These are phyloP conservation scores for Drosophila kanapiae DNA, from an alignment of 1,140 invertebrate genomes.

Conservation along the genomic window DNA sequence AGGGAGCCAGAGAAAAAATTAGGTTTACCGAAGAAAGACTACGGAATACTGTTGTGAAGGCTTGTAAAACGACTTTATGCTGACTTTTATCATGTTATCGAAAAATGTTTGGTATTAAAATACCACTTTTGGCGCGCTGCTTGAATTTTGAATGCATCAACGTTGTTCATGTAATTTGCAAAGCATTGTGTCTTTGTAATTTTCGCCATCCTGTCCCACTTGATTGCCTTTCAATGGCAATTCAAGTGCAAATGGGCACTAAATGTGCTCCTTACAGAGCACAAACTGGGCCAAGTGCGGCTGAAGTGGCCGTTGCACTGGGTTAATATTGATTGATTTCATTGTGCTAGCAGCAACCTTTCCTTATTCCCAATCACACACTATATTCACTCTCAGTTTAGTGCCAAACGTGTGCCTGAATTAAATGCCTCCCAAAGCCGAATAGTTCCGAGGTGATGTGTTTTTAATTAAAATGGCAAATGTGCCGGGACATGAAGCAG, in stretches of 20 bases:
- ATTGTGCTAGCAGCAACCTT: conserved; percentile 2
- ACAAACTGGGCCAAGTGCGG: conserved; percentile 56
- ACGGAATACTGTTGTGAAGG: no score
- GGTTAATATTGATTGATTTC: conserved; percentile 61
- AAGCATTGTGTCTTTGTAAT: neutral
- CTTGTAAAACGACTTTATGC: no score
- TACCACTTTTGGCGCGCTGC: conserved; percentile 1
- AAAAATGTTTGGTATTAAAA: conserved; percentile 3
- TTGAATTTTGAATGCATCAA: neutral
- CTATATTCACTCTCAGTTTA: conserved; percentile 36
- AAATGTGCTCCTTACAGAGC: conserved; percentile 31
- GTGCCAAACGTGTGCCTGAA: conserved; percentile 8
- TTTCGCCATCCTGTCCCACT: conserved; percentile 12
- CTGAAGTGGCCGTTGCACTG: conserved; percentile 27
- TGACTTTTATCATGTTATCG: no score
- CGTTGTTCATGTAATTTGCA: neutral
- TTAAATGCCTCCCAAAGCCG: neutral
- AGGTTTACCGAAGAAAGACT: no score
- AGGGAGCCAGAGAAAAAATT: no score
- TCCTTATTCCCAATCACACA: neutral
- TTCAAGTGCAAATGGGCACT: conserved; percentile 38
- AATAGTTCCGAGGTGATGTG: conserved; percentile 41
- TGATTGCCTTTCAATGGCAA: conserved; percentile 7
- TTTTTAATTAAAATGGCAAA: conserved; percentile 62
- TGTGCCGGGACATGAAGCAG: conserved; percentile 32